phyloP scores from a whole-genome alignment of 2,113 vertebrate genomes.

The Nibea coibor region DNA sequence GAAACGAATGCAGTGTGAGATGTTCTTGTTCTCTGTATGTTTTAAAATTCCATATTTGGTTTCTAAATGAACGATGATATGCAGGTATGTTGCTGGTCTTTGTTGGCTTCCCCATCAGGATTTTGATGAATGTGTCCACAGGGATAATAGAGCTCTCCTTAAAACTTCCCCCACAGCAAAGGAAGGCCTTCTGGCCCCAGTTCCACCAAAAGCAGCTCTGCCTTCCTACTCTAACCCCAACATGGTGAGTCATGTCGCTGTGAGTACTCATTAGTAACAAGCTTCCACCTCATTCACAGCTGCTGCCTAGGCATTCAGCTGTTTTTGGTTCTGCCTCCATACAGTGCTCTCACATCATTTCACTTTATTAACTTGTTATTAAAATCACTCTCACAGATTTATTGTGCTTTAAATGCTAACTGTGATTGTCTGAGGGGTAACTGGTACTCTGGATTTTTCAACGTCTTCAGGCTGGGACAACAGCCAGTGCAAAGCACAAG shows the following conservation, averaged over 20 bases:
- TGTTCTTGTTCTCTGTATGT: too few species aligned
- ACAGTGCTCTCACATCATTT: background rate
- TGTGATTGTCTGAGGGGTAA: too few species aligned
- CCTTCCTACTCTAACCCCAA: constrained; percentile 6
- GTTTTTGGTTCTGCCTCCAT: background rate
- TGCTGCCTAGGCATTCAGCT: background rate
- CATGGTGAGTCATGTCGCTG: constrained; percentile 29
- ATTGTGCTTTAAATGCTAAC: background rate
- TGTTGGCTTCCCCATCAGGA: background rate
- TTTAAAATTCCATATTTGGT: background rate
- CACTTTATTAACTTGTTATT: background rate
- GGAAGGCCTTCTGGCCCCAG: constrained; percentile 41
- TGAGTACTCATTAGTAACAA: constrained; percentile 24
- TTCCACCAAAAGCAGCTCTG: constrained; percentile 26
- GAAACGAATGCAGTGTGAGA: too few species aligned
- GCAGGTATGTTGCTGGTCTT: background rate
- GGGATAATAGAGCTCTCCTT: constrained; percentile 45
- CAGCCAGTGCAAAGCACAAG: background rate
- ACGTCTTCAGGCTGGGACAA: background rate
- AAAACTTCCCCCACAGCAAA: constrained; percentile 24
- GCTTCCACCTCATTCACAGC: constrained; percentile 12
- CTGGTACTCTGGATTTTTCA: background rate
- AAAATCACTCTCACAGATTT: background rate
- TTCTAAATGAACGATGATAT: background rate
- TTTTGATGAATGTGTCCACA: constrained; percentile 17